Base-by-base conservation (phyloP, 2,888 invertebrate genomes). In the Abrostola tripartita region DNA sequence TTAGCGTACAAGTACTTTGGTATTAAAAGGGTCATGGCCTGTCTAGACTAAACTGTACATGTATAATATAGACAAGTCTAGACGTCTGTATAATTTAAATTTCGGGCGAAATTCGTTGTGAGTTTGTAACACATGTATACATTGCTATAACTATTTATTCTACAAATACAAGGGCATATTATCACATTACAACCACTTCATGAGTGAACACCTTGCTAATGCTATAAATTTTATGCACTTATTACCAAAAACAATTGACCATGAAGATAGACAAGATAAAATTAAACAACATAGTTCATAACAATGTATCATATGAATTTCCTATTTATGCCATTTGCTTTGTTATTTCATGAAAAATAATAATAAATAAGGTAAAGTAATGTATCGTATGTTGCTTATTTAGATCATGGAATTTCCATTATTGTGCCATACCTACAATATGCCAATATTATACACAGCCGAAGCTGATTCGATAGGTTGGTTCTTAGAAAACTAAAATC, bases 21-120 rank as follows among this genome's bases (percentile, higher is more conserved):
- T 66, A 68, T 79, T 86, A 84, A 82, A 87, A 84, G 85, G 92
- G 91, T 89, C 91, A 87, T 86, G 87, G 86, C 89, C 91, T 78
- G 93, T 92, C 93, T 93, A 93, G 93, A 92, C 93, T 79, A 75
- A 83, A 81, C 82, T 85, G 83, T 82, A 84, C 52, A 82, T 82
- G 82, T 82, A 81, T 72, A 71, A 65, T 51, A 37, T 61, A 44
- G 64, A 78, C 79, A 76, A 77, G 91, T 92, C 92, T 91, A 92
- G 92, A 92, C 92, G 89, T 90, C 68, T 73, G 68, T 73, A 73
- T 73, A 64, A 71, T 73, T 64, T 42, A 59, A 73, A 65, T 65
- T 78, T 67, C 58, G 47, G 60, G 50, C 54, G 52, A 61, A 55
- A 59, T 50, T 65, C 47, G 52, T 51, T 68, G 52, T 36, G 40